phyloP scores from a whole-genome alignment of 2,797 vertebrate genomes.

The Naso thynnoides region DNA sequence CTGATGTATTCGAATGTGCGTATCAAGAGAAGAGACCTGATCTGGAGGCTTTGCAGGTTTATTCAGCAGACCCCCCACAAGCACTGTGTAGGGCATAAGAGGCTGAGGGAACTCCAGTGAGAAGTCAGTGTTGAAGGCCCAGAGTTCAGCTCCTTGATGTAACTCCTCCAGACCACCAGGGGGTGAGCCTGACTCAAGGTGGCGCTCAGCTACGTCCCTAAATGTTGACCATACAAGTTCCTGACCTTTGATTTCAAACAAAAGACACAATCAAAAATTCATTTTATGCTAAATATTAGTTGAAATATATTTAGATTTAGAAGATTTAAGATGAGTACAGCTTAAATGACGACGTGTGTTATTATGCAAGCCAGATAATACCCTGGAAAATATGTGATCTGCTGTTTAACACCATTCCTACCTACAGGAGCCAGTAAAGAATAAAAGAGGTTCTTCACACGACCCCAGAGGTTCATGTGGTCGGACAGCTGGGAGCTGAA shows the following conservation, averaged over 20 bases:
- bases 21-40: slow-evolving; percentile 68
- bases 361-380: neutral
- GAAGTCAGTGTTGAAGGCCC: slow-evolving; percentile 85
- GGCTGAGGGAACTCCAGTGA: slow-evolving; percentile 83
- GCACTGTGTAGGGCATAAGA: slow-evolving; percentile 81
- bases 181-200: slow-evolving; percentile 72
- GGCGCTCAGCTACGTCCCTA: slow-evolving; percentile 67
- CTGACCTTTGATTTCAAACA: slow-evolving; percentile 51
- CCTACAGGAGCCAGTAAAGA: slow-evolving; percentile 47
- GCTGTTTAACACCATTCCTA: slow-evolving; percentile 27
- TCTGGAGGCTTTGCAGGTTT: slow-evolving; percentile 73
- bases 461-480: slow-evolving; percentile 78
- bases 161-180: slow-evolving; percentile 67
- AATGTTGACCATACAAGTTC: slow-evolving; percentile 56
- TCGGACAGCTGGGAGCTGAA: slow-evolving; percentile 64
- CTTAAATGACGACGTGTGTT: neutral
- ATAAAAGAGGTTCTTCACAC: slow-evolving; percentile 74
- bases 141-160: slow-evolving; percentile 80
- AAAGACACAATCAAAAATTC: neutral
- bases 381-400: neutral
- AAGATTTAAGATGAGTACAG: neutral
- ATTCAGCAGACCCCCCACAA: slow-evolving; percentile 81
- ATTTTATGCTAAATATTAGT: neutral
- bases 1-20: neutral
- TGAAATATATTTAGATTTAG: neutral